Percentiles rank a stretch among this genome's conserved stretches.
phyloP scores from a whole-genome alignment of 2,797 vertebrate species.

The Anolis apletophallus region DNA sequence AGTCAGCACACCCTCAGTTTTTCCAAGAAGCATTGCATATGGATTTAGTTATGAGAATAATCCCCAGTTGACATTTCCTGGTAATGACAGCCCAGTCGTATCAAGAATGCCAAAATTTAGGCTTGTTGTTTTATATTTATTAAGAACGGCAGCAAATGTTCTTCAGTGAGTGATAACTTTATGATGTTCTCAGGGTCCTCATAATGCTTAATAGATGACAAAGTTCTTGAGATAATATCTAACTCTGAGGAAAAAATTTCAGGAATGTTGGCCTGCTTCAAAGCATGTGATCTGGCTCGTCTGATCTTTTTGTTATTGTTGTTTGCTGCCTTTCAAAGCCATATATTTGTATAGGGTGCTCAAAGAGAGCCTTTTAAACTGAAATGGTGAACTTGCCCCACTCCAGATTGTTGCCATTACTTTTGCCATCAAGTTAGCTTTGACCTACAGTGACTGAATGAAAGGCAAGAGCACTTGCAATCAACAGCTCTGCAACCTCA shows the following conservation, averaged over 20 bases:
- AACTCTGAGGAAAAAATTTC: slow-evolving; percentile 13
- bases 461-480: no score
- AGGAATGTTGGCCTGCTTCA: slow-evolving; percentile 31
- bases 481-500: no score
- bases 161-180: background rate
- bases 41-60: slow-evolving; percentile 16
- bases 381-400: background rate
- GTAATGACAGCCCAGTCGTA: background rate
- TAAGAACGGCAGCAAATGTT: slow-evolving; percentile 6
- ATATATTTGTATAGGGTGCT: slow-evolving; percentile 26
- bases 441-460: no score
- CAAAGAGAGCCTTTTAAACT: background rate
- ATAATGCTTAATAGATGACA: slow-evolving; percentile 10
- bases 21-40: background rate
- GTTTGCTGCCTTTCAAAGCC: slow-evolving; percentile 19
- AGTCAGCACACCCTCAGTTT: background rate
- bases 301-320: background rate
- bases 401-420: no score
- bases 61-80: background rate
- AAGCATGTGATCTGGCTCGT: background rate
- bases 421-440: no score
- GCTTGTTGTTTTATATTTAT: background rate
- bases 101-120: background rate
- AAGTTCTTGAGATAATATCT: slow-evolving; percentile 30
- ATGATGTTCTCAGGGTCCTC: slow-evolving; percentile 22